These are phyloP conservation scores for Scomberomorus guttatus DNA, from an alignment of 2,797 vertebrate species.

Conservation along the genomic window DNA sequence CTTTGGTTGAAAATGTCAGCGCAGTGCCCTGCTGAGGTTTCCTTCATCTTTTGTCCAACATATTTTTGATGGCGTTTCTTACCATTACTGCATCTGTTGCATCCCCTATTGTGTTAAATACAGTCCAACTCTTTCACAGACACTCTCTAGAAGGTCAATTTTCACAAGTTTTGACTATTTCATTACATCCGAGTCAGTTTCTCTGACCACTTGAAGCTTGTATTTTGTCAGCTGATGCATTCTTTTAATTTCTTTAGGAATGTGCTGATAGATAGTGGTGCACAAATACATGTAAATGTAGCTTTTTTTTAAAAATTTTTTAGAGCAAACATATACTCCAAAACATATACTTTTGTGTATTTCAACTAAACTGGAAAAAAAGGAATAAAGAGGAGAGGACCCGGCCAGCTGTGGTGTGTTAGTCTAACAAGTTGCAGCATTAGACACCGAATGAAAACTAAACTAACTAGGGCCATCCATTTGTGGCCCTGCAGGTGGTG, in stretches of 20 bases:
- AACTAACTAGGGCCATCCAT: conserved; percentile 57
- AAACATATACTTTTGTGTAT: too few species aligned
- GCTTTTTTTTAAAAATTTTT: too few species aligned
- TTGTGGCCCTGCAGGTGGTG: conserved; percentile 58
- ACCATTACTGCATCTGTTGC: conserved; percentile 51
- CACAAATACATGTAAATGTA: background rate
- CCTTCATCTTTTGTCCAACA: conserved; percentile 46
- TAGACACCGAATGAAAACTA: conserved; percentile 47
- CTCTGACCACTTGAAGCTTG: conserved; percentile 4
- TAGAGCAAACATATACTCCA: background rate
- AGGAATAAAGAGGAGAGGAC: background rate
- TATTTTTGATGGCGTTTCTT: conserved; percentile 57
- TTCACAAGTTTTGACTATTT: conserved; percentile 35
- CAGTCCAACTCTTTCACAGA: conserved; percentile 42
- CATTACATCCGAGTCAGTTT: conserved; percentile 28
- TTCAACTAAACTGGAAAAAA: background rate
- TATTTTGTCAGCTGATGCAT: conserved; percentile 33
- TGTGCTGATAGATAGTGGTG: background rate
- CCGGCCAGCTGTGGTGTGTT: conserved; percentile 20
- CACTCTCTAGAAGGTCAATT: conserved; percentile 46
- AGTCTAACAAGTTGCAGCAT: conserved; percentile 29
- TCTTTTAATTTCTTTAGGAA: conserved; percentile 31
- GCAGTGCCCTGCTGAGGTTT: conserved; percentile 71
- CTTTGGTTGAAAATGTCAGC: conserved; percentile 77
- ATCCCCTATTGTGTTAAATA: conserved; percentile 60